Evolutionary conservation across 1,140 invertebrate genomes (phyloP).

Genomic region (Drosophila kanapiae): DNA sequence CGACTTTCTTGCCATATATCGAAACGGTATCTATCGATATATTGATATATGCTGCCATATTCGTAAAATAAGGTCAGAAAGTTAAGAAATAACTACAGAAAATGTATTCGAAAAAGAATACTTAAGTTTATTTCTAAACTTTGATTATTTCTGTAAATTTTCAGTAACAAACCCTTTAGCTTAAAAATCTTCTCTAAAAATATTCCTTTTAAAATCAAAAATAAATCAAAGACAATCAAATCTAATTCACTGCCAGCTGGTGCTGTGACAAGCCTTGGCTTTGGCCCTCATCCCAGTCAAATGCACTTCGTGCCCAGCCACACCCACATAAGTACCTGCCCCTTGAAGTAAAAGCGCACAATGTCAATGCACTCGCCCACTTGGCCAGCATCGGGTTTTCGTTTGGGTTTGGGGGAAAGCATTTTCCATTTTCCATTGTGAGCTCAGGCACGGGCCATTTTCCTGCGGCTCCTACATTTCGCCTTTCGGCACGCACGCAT

Average conservation of each 20-base stretch:
- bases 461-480: slow-evolving; percentile 17
- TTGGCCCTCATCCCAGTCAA: slow-evolving; percentile 34
- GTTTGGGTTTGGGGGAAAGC: slow-evolving; percentile 32
- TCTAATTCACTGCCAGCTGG: slow-evolving; percentile 2
- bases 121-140: not conserved
- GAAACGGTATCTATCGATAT: too few relatives aligned
- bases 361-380: slow-evolving; percentile 50
- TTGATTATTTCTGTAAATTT: not conserved
- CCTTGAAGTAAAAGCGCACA: not conserved
- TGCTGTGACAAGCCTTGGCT: slow-evolving; percentile 32
- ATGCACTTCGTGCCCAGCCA: slow-evolving; percentile 18
- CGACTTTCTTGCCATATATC: too few relatives aligned
- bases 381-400: slow-evolving; percentile 29
- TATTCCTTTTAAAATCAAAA: not conserved
- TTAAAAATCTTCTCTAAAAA: not conserved
- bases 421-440: slow-evolving; percentile 45
- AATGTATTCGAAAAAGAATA: not conserved
- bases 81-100: not conserved
- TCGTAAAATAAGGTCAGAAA: too few relatives aligned
- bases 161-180: too few relatives aligned
- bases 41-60: too few relatives aligned
- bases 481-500: slow-evolving; percentile 49
- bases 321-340: slow-evolving; percentile 29
- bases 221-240: slow-evolving; percentile 4
- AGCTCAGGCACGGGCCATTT: slow-evolving; percentile 38